Base-by-base conservation (phyloP, 2,113 vertebrate species). In the Noturus placidus region DNA sequence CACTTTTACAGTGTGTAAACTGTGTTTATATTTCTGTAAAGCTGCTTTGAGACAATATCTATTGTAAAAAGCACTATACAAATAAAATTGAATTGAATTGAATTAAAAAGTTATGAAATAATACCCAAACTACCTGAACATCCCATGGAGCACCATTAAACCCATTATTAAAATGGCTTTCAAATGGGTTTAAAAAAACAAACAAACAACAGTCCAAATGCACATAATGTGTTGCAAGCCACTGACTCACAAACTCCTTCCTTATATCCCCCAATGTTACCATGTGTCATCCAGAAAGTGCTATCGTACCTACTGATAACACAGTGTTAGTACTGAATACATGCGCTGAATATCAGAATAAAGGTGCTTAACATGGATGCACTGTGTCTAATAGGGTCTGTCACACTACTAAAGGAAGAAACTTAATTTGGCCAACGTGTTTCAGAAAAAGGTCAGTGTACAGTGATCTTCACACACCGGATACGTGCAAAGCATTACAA, bases 401-500 rank as follows among this genome's bases (percentile, higher is more conserved):
- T 79, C 85, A 80, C 76, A 54, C 76, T 35, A 69, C 61, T 79
- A 80, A 63, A 69, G 25, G 20, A 86, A 67, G 38, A 86, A 46
- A 69, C 38, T 54, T 86, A 63, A 86, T 86, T 86, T 78, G 57
- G 57, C 84, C 19, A 67, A 69, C 4, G 2, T 80, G 85, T 86
- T 86, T 79, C 78, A 67, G 59, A 50, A 69, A 80, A 86, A 86
- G 84, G 84, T 86, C 84, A 79, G 46, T 9, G 25, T 42, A 79
- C 15, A 33, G 50, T 86, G 74, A 67, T 86, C 59, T 79, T 86
- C 72, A 65, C 57, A 50, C 59, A 38, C 85, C 20, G 76, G 30
- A 42, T 79, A 86, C 30, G 85, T 86, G 85, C 42, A 80, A 65
- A 67, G 59, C 76, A 67, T 80, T 86, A 67, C 59, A 86, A 86